A percentile compares a stretch with the other conserved stretches of the same genome.
phyloP scores from a whole-genome alignment of 2,888 invertebrate genomes.

The Byasa hedistus region DNA sequence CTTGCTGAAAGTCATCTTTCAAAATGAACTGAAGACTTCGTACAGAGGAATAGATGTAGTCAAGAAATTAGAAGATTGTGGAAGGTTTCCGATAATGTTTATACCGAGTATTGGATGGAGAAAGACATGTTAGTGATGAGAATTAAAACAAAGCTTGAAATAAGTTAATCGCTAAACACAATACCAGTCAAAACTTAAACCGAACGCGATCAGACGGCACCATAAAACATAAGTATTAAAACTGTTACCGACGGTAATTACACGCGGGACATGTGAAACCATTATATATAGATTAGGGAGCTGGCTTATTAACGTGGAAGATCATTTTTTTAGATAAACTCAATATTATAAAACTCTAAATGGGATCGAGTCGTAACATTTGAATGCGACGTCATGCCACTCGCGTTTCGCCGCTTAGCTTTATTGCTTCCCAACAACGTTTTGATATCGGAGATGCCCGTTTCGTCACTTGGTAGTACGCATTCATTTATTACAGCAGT shows the following conservation, averaged over 20 bases:
- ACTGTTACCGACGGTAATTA: constrained; percentile 69
- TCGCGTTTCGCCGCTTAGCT: constrained; percentile 8
- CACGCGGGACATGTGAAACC: constrained; percentile 72
- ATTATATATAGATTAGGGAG: constrained; percentile 76
- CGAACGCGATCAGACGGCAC: constrained; percentile 51
- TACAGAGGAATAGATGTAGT: too few species aligned
- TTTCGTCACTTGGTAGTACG: background rate
- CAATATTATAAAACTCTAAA: constrained; percentile 31
- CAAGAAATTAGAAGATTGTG: too few species aligned
- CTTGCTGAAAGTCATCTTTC: too few species aligned
- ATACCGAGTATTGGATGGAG: background rate
- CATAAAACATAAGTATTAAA: constrained; percentile 71
- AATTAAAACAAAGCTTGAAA: background rate
- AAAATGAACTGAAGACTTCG: too few species aligned
- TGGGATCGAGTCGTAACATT: constrained; percentile 33
- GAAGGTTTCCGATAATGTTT: too few species aligned
- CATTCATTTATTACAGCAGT: background rate
- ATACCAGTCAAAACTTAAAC: constrained; percentile 36
- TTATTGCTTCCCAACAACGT: constrained; percentile 8
- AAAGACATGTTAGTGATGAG: background rate
- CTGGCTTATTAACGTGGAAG: constrained; percentile 62
- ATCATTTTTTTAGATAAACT: constrained; percentile 60
- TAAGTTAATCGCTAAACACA: background rate
- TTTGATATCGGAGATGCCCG: background rate
- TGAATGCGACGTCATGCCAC: constrained; percentile 24